Percentiles rank a stretch among this genome's conserved stretches.
Conservation (phyloP, 2,888 invertebrate species). For the Cheilosia soror region DNA sequence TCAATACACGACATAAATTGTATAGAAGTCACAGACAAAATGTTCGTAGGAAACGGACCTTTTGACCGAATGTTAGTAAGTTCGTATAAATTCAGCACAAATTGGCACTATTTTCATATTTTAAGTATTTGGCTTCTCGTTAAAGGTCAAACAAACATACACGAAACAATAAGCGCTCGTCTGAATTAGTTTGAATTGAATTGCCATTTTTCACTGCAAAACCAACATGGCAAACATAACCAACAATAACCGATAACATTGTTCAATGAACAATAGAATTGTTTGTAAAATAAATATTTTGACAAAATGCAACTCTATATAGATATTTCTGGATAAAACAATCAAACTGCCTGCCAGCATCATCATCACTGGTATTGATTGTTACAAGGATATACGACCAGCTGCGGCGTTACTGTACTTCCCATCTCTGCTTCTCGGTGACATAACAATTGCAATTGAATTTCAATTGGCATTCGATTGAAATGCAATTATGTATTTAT, state of each 20-base stretch:
- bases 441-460: constrained; percentile 43
- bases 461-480: constrained; percentile 58
- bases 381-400: neutral
- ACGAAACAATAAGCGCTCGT: no score
- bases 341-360: neutral
- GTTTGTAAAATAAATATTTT: constrained; percentile 7
- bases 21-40: no score
- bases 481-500: constrained; percentile 51
- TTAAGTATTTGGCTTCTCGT: no score
- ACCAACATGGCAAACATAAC: neutral
- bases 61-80: no score
- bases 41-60: no score
- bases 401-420: neutral
- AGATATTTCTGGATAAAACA: neutral
- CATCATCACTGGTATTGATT: neutral
- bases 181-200: no score
- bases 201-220: no score
- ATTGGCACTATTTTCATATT: no score
- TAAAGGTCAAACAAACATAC: no score
- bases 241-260: neutral
- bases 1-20: no score
- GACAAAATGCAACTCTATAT: neutral
- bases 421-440: neutral
- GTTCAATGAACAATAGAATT: neutral
- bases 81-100: no score